Evolutionary conservation across 2,797 vertebrate genomes (phyloP), one percentile per base, ranked within the genome.

Genomic region (Crax fasciolata): DNA sequence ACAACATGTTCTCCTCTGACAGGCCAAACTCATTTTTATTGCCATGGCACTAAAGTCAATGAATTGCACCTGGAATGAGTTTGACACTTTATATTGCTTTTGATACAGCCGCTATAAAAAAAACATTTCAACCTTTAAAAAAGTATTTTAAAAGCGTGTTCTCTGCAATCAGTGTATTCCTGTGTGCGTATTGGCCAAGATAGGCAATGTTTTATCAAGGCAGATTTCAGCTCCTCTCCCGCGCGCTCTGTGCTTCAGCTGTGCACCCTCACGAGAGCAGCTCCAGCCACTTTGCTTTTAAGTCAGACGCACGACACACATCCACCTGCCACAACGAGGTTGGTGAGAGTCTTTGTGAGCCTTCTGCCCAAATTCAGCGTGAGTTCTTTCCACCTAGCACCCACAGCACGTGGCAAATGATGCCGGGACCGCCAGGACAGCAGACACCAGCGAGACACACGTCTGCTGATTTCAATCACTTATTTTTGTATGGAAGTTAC

Each of bases 1-100:
- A 94, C 89, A 96, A 94, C 91, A 85, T 35, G 13, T 72, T 91
- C 93, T 94, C 57, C 77, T 94, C 74, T 0, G 27, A 92, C 83
- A 94, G 93, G 77, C 85, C 94, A 87, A 93, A 90, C 82, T 89
- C 75, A 74, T 71, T 87, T 89, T 88, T 91, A 95, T 94, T 94
- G 95, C 85, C 65, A 65, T 1, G 58, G 91, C 74, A 58, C 83
- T 77, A 6, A 88, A 90, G 87, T 87, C 85, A 96, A 77, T 80
- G 93, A 88, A 95, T 96, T 96, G 90, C 88, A 94, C 57, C 85
- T 88, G 80, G 85, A 96, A 94, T 58, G 95, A 95, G 72, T 91
- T 77, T 87, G 91, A 94, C 91, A 71, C 59, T 95, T 89, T 13
- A 61, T 93, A 96, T 77, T 91, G 83, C 80, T 94, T 90, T 94